Base-by-base conservation (phyloP, 2,888 invertebrate genomes). In the Unio delphinus region DNA sequence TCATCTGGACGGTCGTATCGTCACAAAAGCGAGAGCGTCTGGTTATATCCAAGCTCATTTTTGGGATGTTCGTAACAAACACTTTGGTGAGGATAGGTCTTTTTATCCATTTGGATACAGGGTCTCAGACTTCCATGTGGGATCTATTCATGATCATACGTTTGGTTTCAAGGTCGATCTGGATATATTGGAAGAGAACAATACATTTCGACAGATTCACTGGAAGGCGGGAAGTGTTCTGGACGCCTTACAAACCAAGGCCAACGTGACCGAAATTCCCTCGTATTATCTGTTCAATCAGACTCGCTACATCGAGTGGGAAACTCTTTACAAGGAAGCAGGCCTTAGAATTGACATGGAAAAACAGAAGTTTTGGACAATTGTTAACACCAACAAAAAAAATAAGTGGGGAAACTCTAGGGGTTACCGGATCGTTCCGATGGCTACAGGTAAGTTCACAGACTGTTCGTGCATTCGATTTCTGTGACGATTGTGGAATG, bases 101-200 rank as follows among this genome's bases (percentile, higher is more conserved):
- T 64, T 61, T 2, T 67, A 68, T 56, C 67, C 77, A 18, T 81
- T 80, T 67, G 81, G 81, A 15, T 79, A 67, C 65, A 68, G 79
- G 58, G 61, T 81, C n/a, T 69, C 73, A 8, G 74, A 80, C 26
- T 74, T 56, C 65, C 60, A 67, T 8, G 65, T 74, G 3, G 80
- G 80, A 23, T 72, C 77, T 11, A 75, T 81, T n/a, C 81, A 81
- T 60, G 76, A 77, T 54, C 82, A 82, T 72, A 64, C 74, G 6
- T 82, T 79, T 64, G 64, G 70, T 11, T 79, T 80, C 45, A 80
- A 80, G 62, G 78, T 80, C 18, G 82, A 82, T 62, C 62, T 82
- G 54, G 82, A 82, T 61, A 72, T 82, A 61, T 58, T 74, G 15
- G 78, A 74, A 6, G 60, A 69, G 18, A 68, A 73, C 5, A 81